Evolutionary conservation across 2,113 vertebrate genomes (phyloP).

Genomic region (Daboia siamensis): DNA sequence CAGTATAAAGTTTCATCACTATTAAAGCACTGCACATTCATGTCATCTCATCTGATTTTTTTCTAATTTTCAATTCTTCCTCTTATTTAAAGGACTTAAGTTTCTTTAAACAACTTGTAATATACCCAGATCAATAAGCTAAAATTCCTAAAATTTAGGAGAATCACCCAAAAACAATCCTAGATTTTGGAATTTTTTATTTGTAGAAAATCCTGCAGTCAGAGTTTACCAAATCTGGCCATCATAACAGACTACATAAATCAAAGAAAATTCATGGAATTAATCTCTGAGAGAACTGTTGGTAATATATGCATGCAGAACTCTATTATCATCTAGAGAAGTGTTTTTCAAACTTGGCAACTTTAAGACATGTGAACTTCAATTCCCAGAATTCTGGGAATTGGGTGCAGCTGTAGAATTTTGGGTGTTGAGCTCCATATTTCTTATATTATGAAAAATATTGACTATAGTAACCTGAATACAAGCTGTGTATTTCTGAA

Average conservation of each 20-base stretch:
- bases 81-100: not conserved
- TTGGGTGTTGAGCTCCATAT: not conserved
- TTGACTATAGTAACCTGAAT: not conserved
- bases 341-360: not conserved
- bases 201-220: not conserved
- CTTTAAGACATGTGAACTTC: not conserved
- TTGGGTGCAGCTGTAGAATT: not conserved
- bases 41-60: not conserved
- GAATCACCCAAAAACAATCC: not conserved
- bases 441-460: not conserved
- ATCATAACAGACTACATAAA: not conserved
- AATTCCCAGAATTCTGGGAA: not conserved
- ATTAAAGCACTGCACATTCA: not conserved
- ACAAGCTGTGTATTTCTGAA: not conserved
- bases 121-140: too few relatives aligned
- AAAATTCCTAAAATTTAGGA: not conserved
- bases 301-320: not conserved
- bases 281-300: not conserved
- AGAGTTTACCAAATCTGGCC: not conserved
- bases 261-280: not conserved
- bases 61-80: not conserved
- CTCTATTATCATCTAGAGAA: not conserved
- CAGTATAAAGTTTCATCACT: not conserved
- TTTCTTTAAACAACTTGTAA: not conserved
- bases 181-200: not conserved